phyloP scores from a whole-genome alignment of 2,113 vertebrate species.

The Neolamprologus kungweensis region DNA sequence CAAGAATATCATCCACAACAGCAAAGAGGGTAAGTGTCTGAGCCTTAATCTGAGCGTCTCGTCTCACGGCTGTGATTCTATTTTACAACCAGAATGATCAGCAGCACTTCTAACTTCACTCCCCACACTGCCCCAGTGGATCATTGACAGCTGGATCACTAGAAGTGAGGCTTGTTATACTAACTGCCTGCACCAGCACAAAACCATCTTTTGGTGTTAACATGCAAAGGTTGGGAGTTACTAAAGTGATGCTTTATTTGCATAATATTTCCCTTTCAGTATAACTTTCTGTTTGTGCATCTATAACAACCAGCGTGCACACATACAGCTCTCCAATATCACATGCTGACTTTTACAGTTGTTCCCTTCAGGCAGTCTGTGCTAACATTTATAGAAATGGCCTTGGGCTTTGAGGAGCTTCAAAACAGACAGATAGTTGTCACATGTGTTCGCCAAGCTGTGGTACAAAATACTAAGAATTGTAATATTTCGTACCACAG shows the following conservation, averaged over 20 bases:
- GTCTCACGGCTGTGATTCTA: background rate
- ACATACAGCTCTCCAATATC: background rate
- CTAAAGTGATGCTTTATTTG: background rate
- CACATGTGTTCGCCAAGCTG: background rate
- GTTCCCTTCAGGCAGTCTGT: background rate
- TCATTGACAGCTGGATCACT: background rate
- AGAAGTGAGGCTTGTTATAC: background rate
- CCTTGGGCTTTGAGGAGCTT: background rate
- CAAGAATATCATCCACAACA: slow-evolving; percentile 95
- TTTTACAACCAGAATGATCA: background rate
- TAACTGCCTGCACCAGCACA: background rate
- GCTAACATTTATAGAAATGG: background rate
- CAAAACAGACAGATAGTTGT: background rate
- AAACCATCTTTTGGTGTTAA: background rate
- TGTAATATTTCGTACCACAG: background rate
- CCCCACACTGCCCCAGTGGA: background rate
- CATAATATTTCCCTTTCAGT: background rate
- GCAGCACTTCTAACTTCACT: background rate
- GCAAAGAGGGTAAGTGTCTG: slow-evolving; percentile 71
- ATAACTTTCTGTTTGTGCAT: background rate
- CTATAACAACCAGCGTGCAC: rapidly evolving
- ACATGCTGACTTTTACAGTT: background rate
- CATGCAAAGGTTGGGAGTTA: background rate
- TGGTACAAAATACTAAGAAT: background rate
- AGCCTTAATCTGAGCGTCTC: background rate